Percentiles rank a stretch among this genome's conserved stretches.
Evolutionary conservation across 1,140 invertebrate species (phyloP).

Genomic region (Arctopsyche grandis): DNA sequence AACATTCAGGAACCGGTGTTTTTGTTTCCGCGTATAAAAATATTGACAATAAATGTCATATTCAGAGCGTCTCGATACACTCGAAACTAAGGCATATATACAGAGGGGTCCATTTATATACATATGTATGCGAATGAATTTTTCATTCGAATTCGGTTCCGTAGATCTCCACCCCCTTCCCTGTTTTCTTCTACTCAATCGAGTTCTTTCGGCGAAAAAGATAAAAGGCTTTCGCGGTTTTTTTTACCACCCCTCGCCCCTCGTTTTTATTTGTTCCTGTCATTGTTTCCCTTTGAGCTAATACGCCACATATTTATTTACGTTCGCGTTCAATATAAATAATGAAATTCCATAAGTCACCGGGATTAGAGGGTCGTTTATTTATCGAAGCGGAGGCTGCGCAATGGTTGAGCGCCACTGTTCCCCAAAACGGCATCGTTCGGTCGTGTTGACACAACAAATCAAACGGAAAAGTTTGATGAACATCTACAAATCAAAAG

Average conservation of each 20-base stretch:
- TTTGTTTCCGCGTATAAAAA: neutral
- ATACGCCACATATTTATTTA: conserved; percentile 40
- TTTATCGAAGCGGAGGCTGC: neutral
- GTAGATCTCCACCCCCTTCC: neutral
- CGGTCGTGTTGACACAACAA: conserved; percentile 14
- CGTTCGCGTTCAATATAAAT: conserved; percentile 43
- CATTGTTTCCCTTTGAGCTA: conserved; percentile 41
- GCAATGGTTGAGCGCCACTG: neutral
- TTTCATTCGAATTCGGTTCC: conserved; percentile 32
- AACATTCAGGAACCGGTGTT: neutral
- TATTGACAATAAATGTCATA: conserved; percentile 24
- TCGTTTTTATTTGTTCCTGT: conserved; percentile 37
- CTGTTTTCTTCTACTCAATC: conserved; percentile 28
- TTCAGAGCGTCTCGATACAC: neutral
- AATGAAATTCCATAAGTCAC: conserved; percentile 42
- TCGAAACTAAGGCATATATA: neutral
- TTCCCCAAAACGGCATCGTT: neutral
- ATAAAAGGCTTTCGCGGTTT: conserved; percentile 42
- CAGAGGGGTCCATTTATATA: neutral
- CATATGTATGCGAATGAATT: conserved; percentile 22
- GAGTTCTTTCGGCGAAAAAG: conserved; percentile 18
- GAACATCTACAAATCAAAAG: neutral
- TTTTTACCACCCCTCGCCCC: neutral
- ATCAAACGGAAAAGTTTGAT: conserved; percentile 26
- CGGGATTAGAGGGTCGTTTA: conserved; percentile 37